Conservation (phyloP, 2,113 vertebrate genomes). For the Bubo scandiacus region DNA sequence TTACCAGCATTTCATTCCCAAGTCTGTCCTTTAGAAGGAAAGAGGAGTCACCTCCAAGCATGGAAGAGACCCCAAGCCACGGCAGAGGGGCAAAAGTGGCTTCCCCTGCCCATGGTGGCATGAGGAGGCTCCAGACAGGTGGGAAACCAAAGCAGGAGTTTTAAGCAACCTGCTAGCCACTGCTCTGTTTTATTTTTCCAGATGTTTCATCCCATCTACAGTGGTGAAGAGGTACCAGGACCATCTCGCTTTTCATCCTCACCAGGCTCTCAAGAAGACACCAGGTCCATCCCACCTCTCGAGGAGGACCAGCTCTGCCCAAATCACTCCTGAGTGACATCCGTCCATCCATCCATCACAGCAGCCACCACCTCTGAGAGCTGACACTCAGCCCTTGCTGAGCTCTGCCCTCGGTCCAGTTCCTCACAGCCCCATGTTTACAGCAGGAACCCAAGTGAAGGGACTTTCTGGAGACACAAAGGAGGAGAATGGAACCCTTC, state of each 20-base stretch:
- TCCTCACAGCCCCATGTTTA: not conserved
- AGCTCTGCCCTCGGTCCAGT: not conserved
- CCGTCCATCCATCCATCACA: not conserved
- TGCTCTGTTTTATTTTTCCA: not conserved
- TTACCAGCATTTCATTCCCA: not conserved
- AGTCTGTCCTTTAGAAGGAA: not conserved
- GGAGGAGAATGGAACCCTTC: not conserved
- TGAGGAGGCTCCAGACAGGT: not conserved
- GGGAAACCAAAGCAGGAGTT: not conserved
- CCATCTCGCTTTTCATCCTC: not conserved
- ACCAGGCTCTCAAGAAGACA: not conserved
- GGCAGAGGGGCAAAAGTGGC: not conserved
- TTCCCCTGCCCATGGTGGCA: rapidly evolving
- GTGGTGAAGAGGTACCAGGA: not conserved
- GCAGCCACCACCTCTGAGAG: not conserved
- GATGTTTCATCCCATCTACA: not conserved
- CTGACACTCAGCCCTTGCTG: not conserved
- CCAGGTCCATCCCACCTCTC: not conserved
- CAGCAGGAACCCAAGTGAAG: not conserved
- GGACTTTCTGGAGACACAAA: not conserved
- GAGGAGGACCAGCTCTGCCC: not conserved
- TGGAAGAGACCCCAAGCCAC: not conserved
- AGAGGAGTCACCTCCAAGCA: not conserved
- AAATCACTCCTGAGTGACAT: not conserved
- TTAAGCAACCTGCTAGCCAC: not conserved